Base-by-base conservation (phyloP, 2,888 invertebrate species). In the Beris chalybata region DNA sequence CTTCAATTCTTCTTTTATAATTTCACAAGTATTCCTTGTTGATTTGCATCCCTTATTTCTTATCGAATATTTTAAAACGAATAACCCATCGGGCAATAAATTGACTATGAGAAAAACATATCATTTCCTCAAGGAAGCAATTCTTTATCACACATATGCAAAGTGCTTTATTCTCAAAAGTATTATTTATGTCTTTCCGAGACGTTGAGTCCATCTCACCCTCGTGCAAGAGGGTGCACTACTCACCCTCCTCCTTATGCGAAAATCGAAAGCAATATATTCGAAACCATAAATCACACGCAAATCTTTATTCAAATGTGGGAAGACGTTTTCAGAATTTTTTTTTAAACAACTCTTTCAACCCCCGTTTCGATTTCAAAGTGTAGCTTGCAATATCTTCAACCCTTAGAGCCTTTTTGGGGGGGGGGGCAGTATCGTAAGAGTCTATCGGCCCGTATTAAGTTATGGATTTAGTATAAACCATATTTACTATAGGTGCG, bases 291-390 rank as follows among this genome's bases (percentile, higher is more conserved):
- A 69, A 67, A 69, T 69, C 69, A 69, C 61, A 59, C 61, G 56
- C 59, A 69, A 69, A 69, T 69, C 69, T 69, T 69, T 69, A 69
- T 69, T 69, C 69, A 69, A 69, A 69, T 69, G 59, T 64, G 44
- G 9, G 30, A 52, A 67, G 56, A 69, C 64, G 43, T 44, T 15
- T 50, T 38, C 38, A 38, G 7, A 9, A 38, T 38, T 7, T 38
- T 38, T 22, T 38, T 38, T 5, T 5, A 32, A 7, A 38, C 38
- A 38, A 38, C 38, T 7, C 38, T 48, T 45, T 50, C 65, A 50
- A 30, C 45, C 32, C 55, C 64, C 5, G 9, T 38, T 38, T 65
- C 65, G 57, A 56, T 38, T 38, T 38, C 38, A 38, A 38, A 38
- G 38, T 38, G 38, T 38, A 22, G 38, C 38, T 4, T 3, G 38